Base-by-base conservation (phyloP, 2,888 invertebrate species). In the Chalcosyrphus nemorum region DNA sequence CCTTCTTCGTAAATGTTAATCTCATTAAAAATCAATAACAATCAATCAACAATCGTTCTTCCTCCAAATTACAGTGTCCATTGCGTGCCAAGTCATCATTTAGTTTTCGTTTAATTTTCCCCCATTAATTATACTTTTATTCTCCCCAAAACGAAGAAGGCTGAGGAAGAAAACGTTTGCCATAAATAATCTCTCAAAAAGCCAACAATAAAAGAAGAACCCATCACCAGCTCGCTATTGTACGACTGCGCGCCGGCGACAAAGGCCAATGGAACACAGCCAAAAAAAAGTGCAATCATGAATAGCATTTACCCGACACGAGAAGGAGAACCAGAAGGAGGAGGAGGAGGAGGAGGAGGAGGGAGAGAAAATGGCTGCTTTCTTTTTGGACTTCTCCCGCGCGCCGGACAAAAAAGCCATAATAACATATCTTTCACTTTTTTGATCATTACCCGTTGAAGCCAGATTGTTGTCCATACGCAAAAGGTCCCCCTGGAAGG, bases 351-450 rank as follows among this genome's bases (percentile, higher is more conserved):
- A n/a, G n/a, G n/a, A n/a, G n/a, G n/a, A n/a, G n/a, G 11, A 24
- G 41, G 63, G 32, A 9, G 61, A 15, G 47, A 13, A 6, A 65
- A 19, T 15, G n/a, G 13, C 13, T 76, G 75, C 75, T 76, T 76
- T 76, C 75, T 76, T 76, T 74, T 68, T 41, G 75, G 27, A 27
- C 57, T 52, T 66, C 15, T 38, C 19, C 29, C 43, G 29, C 13
- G n/a, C n/a, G n/a, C n/a, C n/a, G n/a, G n/a, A 27, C 43, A 32
- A 54, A 27, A 27, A 15, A 56, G 35, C 15, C n/a, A n/a, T n/a
- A 59, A 50, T 29, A 57, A 45, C 24, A 52, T 24, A 9, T 65
- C 77, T 82, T 77, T 77, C 81, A 77, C 77, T 82, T 82, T 77
- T 77, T 41, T 52, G 19, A 52, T 81, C 65, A 71, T 81, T 68